Evolutionary conservation across 2,113 vertebrate genomes (phyloP), one percentile per base, ranked within the genome.

Genomic region (Blennius ocellaris): DNA sequence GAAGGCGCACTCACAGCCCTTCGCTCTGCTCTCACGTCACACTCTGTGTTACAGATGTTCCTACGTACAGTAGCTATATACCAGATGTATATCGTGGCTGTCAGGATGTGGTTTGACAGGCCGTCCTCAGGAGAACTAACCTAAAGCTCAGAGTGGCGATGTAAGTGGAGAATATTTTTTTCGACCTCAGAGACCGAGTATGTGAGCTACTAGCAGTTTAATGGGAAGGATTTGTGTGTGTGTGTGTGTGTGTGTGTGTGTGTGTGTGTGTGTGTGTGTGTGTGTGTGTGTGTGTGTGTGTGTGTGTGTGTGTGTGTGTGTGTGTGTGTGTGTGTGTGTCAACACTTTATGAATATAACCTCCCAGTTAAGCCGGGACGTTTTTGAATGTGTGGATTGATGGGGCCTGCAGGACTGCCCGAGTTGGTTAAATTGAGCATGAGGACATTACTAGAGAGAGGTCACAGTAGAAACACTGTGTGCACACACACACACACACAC

Each of bases 31-130:
- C 64, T 72, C 59, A 41, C 73, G 68, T 82, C 68, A 38, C 65
- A 61, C 11, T 43, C 43, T 72, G 41, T 2, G 21, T 8, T 59
- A 63, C 72, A 74, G 54, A 76, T 77, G 83, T 69, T 52, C 15
- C 48, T 43, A 68, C 58, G 53, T 61, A 47, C 15, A n/a, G 2
- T 30, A 30, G 21, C 21, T 61, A 21, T 17, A 64, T 45, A 61
- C 50, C 53, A 63, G 41, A 59, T 71, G 66, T 62, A 65, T 44
- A 76, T 70, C 14, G 1, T 40, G 62, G 63, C 63, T 39, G 56
- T 79, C 57, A 76, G 80, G 80, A 83, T 86, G 86, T 86, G 83
- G 83, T 79, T 85, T 76, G n/a, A 17, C 69, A 66, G 36, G 58
- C 56, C 59, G 64, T 68, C 82, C 76, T 49, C 56, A 51, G 11